Evolutionary conservation across 2,113 vertebrate species (phyloP), one percentile per base, ranked within the genome.

Genomic region (Crocuta crocuta): DNA sequence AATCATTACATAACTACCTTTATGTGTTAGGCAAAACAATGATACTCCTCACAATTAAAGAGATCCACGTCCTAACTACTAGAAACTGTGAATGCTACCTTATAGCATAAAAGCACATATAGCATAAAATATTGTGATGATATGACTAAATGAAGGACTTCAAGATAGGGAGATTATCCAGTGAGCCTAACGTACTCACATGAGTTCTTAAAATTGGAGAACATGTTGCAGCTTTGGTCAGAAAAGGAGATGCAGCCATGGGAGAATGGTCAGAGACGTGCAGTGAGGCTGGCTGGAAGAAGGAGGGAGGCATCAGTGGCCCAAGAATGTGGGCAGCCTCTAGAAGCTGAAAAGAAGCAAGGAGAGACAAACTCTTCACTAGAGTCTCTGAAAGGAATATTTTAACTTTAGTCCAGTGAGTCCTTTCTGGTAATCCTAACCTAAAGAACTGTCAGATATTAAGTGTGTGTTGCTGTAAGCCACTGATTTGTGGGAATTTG

Each of bases 21-120:
- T 94, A 10, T 88, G 48, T 61, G 2, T 53, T 85, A 53, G 78
- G 58, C n/a, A 97, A 55, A 94, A 84, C 78, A 96, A 55, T 39
- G 9, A 26, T 4, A 1, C 15, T 21, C 48, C 24, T 2, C 45
- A 61, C 9, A 16, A 31, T 21, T 19, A n/a, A 94, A 91, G n/a
- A 71, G 68, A 61, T 33, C 17, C 11, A 39, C 24, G 2, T 68
- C 61, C 66, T 93, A 50, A 93, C 33, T 13, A 24, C 43, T 78
- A 61, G 43, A 83, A 66, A 23, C 26, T 76, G 48, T 66, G 2
- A 71, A 65, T 53, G 5, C 65, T 88, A 81, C 13, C 5, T 65
- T 83, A 50, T 65, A 33, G 11, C 55, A 39, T 39, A 39, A 39
- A 39, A 50, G 5, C 45, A 48, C 45, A 9, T 48, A 48, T 5